These are phyloP conservation scores for Rhynchopsitta pachyrhyncha DNA, from an alignment of 2,113 vertebrate species.

Conservation along the genomic window DNA sequence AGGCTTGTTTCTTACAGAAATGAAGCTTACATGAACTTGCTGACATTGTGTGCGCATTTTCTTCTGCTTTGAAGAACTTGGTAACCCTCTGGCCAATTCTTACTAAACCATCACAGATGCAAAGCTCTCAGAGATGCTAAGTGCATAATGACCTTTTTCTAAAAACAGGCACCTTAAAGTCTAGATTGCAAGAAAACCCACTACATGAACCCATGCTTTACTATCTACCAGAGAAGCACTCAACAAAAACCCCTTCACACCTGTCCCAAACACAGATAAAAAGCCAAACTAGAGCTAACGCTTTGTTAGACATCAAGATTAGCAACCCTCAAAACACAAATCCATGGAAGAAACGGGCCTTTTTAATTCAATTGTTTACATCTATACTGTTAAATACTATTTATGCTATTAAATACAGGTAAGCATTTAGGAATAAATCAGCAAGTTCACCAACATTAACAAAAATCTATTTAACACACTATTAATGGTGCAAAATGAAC, in stretches of 20 bases:
- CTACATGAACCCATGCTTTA: neutral
- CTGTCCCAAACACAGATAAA: neutral
- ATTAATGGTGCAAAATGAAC: neutral
- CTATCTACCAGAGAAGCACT: neutral
- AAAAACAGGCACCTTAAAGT: neutral
- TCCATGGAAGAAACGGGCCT: neutral
- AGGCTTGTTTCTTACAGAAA: neutral
- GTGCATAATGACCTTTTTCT: neutral
- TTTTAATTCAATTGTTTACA: neutral
- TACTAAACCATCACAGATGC: neutral
- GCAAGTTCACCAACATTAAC: neutral
- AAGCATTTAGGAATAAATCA: neutral
- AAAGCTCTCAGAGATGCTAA: neutral
- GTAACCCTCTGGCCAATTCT: neutral
- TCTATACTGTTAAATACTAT: neutral
- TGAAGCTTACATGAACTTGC: neutral
- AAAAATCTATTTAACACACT: neutral
- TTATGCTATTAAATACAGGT: neutral
- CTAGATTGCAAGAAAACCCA: neutral
- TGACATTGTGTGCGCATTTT: neutral
- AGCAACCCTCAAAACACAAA: neutral
- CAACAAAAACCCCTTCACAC: neutral
- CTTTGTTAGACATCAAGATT: neutral
- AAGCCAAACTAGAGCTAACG: neutral
- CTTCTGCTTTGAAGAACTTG: neutral